Evolutionary conservation across 2,113 vertebrate species (phyloP).

Genomic region (Sceloporus undulatus): DNA sequence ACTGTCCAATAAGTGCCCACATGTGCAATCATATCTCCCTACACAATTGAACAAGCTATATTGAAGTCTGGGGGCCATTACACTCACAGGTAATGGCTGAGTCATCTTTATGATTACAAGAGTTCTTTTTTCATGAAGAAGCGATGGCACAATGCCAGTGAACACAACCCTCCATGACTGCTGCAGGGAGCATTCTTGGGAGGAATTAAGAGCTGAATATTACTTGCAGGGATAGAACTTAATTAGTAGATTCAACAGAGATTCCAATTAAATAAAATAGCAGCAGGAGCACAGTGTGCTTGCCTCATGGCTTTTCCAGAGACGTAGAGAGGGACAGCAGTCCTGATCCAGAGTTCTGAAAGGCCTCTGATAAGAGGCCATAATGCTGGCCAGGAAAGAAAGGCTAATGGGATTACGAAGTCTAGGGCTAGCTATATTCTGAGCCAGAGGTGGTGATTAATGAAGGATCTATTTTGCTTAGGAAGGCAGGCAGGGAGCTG

Average conservation of each 20-base stretch:
- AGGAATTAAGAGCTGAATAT: conserved; percentile 57
- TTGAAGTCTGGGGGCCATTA: not conserved
- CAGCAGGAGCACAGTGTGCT: not conserved
- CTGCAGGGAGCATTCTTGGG: conserved; percentile 48
- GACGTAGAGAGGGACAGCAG: accelerated
- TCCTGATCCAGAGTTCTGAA: not conserved
- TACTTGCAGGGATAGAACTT: conserved; percentile 67
- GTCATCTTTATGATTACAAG: conserved; percentile 29
- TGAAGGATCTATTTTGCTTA: not conserved
- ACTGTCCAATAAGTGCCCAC: not conserved
- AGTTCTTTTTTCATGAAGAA: conserved; percentile 19
- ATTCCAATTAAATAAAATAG: conserved; percentile 47
- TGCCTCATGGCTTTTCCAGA: not conserved
- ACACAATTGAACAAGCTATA: not conserved
- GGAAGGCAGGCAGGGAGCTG: not conserved
- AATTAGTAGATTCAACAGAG: conserved; percentile 68
- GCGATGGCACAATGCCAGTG: conserved; percentile 56
- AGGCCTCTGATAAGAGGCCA: not conserved
- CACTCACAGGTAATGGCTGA: conserved; percentile 15
- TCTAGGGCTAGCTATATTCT: accelerated
- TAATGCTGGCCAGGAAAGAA: not conserved
- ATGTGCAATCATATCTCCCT: not conserved
- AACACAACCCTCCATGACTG: conserved; percentile 54
- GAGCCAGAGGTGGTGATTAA: not conserved
- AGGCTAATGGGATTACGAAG: not conserved